Conservation (phyloP, 2,113 vertebrate genomes). For the Lophochroa leadbeateri region DNA sequence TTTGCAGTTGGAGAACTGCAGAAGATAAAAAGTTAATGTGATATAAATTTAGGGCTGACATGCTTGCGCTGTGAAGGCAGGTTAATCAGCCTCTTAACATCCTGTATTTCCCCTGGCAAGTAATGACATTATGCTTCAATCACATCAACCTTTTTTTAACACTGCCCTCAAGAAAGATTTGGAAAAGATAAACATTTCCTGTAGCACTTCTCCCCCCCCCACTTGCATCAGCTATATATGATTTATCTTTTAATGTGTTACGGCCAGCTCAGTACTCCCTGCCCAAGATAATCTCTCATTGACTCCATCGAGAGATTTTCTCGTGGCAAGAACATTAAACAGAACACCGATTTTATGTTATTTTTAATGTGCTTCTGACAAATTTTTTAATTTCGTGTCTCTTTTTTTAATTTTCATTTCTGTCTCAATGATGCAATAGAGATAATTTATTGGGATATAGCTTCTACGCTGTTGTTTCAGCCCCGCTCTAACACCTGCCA, state of each 20-base stretch:
- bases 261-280: conserved; percentile 11
- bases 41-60: neutral
- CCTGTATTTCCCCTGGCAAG: conserved; percentile 45
- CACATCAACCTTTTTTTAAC: conserved; percentile 48
- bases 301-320: conserved; percentile 22
- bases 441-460: neutral
- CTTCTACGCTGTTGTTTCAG: conserved; percentile 19
- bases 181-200: conserved; percentile 44
- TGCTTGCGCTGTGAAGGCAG: neutral
- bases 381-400: neutral
- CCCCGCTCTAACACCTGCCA: neutral
- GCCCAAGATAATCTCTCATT: conserved; percentile 48
- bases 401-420: neutral
- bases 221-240: conserved; percentile 25
- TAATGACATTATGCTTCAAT: conserved; percentile 50
- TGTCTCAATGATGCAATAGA: neutral
- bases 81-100: conserved; percentile 49
- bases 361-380: conserved; percentile 6
- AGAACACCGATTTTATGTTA: neutral
- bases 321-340: conserved; percentile 14
- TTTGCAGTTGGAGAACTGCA: neutral
- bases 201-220: accelerated
- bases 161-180: conserved; percentile 60
- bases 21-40: neutral
- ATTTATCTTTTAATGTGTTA: conserved; percentile 62